Evolutionary conservation across 2,113 vertebrate genomes (phyloP), one percentile per base, ranked within the genome.

Genomic region (Chaetura pelagica): DNA sequence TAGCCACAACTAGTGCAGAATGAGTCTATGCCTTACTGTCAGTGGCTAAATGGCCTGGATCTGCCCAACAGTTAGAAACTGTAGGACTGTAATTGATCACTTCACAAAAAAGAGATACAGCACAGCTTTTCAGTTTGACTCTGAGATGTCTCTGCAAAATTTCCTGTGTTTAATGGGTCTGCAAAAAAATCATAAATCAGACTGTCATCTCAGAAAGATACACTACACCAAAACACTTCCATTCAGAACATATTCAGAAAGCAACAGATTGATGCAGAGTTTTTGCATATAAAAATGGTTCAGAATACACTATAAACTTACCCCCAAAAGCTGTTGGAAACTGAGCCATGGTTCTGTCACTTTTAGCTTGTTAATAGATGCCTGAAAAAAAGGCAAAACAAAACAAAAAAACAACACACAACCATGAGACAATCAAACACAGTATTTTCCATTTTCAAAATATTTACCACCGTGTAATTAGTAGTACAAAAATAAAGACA

Each of bases 261-360:
- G 34, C 22, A 75, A 49, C 0, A 3, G 0, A 15, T 64, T 34
- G 19, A 9, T 32, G 30, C 21, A 32, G 22, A 68, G 29, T 6
- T 52, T 80, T 38, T 67, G 42, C 30, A 40, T 6, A 4, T 7
- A 55, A n/a, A 34, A 85, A 64, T n/a, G 44, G 23, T 13, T 84
- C 27, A 58, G 54, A 82, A n/a, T 20, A 71, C 42, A 84, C 21
- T 29, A 61, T 30, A 51, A 96, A 96, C 99, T 99, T 97, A 99
- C 99, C 99, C 98, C 98, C 98, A 98, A 99, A 99, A 97, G 99
- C 96, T 96, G 99, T 98, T 96, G 99, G 98, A 98, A 99, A 99
- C 98, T 99, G 99, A 98, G 99, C 99, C 99, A 99, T 99, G 98
- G 96, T 99, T 99, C 98, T 98, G 97, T 98, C 96, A 96, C 98